Evolutionary conservation across 1,140 invertebrate species (phyloP), one percentile per base, ranked within the genome.

Genomic region (Orius insidiosus): DNA sequence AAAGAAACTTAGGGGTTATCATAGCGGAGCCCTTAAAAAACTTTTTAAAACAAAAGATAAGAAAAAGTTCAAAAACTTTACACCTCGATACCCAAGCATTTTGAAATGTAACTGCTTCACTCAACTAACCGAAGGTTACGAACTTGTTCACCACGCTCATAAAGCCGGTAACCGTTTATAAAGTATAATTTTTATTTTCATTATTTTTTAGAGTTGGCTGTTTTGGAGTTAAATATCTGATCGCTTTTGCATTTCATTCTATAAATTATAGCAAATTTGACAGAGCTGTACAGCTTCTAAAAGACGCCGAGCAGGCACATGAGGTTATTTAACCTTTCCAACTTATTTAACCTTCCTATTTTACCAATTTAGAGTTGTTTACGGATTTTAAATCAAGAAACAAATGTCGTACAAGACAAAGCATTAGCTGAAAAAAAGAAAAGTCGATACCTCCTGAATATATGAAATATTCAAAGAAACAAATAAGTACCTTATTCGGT

Each of bases 391-490:
- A 43, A 43, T 15, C 41, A 31, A n/a, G 41, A 43, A n/a, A 11
- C 31, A 11, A 18, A 43, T n/a, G 30, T n/a, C 24, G 41, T 30
- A 3, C 41, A 43, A 31, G 41, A 43, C 24, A 43, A 43, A 43
- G 41, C 41, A 2, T 30, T 30, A 43, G 14, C 31, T 2, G 41
- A 43, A 31, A 43, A 43, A 30, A 24, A 43, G 24, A 43, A 43
- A 43, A 43, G 19, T 24, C 41, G 3, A 43, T 43, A 3, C 41
- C 41, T 6, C 24, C 14, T 3, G 18, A 43, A 24, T 43, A 43
- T 19, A 43, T 43, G 41, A 43, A 43, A 16, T 43, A 43, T 15
- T 30, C 41, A 31, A 43, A 43, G 11, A 24, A 43, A 30, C 41
- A 43, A 31, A 43, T 43, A 3, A 6, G 19, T 5, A 15, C 41